Percentiles rank a stretch among this genome's conserved stretches.
Evolutionary conservation across 2,113 vertebrate genomes (phyloP).

Genomic region (Urocolius indicus): DNA sequence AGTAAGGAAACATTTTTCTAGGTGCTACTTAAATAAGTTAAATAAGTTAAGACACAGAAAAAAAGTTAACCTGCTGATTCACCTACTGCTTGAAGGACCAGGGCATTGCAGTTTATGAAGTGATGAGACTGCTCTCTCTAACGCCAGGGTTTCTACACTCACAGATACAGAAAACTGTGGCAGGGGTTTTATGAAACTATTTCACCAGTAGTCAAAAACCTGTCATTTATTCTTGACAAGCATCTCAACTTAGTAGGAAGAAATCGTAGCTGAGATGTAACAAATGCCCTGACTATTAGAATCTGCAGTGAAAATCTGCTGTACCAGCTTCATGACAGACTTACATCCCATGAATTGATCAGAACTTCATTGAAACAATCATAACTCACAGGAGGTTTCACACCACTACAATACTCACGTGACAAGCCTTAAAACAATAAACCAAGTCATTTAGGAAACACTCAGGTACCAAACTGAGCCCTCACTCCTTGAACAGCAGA

Average conservation of each 20-base stretch:
- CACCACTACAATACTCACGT: neutral
- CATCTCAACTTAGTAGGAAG: neutral
- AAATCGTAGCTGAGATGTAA: neutral
- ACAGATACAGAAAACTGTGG: neutral
- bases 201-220: neutral
- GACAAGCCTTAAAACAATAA: neutral
- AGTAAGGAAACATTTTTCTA: neutral
- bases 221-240: neutral
- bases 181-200: neutral
- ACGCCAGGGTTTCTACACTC: neutral
- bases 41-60: neutral
- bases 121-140: neutral
- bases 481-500: neutral
- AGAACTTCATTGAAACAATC: neutral
- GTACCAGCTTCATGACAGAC: neutral
- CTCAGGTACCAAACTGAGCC: neutral
- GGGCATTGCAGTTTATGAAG: neutral
- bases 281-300: neutral
- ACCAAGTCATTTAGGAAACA: neutral
- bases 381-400: neutral
- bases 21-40: neutral
- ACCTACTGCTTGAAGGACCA: neutral
- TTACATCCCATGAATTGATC: neutral
- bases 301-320: neutral
- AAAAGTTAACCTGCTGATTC: neutral